Conservation (phyloP, 2,888 invertebrate species). For the Euphydryas editha region DNA sequence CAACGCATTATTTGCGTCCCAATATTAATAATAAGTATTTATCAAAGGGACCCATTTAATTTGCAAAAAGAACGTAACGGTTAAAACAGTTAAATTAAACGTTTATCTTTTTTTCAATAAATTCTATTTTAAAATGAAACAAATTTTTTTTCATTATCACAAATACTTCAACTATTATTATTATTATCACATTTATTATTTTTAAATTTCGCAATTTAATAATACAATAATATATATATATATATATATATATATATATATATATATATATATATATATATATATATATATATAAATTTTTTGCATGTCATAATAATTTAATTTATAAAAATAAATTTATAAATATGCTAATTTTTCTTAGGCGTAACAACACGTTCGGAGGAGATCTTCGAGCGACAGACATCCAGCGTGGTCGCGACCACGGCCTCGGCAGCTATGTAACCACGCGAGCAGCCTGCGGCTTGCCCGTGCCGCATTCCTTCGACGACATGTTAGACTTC, state of each 20-base stretch:
- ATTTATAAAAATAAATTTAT: no score
- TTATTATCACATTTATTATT: no score
- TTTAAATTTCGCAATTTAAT: no score
- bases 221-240: no score
- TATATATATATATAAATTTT: no score
- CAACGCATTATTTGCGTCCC: background rate
- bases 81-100: background rate
- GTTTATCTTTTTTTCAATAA: background rate
- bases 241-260: no score
- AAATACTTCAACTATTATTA: no score
- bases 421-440: conserved; percentile 91
- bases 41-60: background rate
- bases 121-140: no score
- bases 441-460: conserved; percentile 91
- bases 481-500: conserved; percentile 88
- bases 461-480: conserved; percentile 86
- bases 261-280: no score
- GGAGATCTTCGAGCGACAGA: conserved; percentile 91
- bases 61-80: background rate
- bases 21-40: background rate
- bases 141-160: no score
- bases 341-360: conserved; percentile 53
- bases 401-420: conserved; percentile 94
- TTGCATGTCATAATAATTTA: no score
- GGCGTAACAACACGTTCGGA: conserved; percentile 89